Evolutionary conservation across 2,888 invertebrate species (phyloP), one percentile per base, ranked within the genome.

Genomic region (Cordilura impudica): DNA sequence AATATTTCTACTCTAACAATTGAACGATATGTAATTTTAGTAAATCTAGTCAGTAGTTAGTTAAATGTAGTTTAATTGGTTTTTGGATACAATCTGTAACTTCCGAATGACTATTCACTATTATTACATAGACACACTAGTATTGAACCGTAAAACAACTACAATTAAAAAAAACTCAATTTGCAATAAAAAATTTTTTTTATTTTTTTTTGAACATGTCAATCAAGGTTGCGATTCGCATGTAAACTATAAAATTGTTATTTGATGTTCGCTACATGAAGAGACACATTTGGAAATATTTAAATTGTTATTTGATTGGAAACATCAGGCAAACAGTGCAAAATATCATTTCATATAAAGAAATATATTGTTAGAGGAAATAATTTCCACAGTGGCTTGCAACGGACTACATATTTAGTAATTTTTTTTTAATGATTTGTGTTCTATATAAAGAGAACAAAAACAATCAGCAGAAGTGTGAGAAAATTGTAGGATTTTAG

Each of bases 81-180:
- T 76, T 51, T 75, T 75, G 70, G 75, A 49, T 63, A 61, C 39
- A 56, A 69, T 29, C 63, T n/a, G n/a, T 49, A 63, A 56, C 51
- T 53, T 26, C 39, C 29, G 47, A 26, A 65, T 18, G 43, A 26
- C 66, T 51, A 60, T 29, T 54, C 51, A 61, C 31, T 14, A 58
- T 63, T 75, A 69, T n/a, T n/a, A n/a, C n/a, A n/a, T n/a, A n/a
- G 54, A 70, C 49, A 39, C 8, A 43, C 56, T 43, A 47, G 65
- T 65, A 73, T 54, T 75, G 79, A 79, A 71, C 75, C 79, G 67
- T 63, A 65, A 79, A 79, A 61, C 60, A 58, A 71, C 79, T 49
- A 63, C 79, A 79, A 72, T 75, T 79, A 75, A 54, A 66, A 74
- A 78, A 75, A 71, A 75, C 66, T 58, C 79, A 75, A 79, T 75